phyloP scores from a whole-genome alignment of 1,140 invertebrate genomes.

The Rhagoletis pomonella region DNA sequence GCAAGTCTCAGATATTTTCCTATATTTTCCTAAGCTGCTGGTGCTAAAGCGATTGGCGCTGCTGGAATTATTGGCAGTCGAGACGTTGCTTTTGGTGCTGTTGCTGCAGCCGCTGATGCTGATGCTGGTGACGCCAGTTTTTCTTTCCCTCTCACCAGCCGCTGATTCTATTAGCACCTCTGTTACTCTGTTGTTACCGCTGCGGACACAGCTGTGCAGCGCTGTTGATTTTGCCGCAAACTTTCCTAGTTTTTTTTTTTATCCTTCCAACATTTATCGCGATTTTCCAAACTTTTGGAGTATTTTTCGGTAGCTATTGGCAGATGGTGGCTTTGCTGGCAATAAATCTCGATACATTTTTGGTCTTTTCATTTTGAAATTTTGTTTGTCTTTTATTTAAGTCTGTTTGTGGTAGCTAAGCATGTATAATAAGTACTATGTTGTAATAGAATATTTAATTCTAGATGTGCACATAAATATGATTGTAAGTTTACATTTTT shows the following conservation, averaged over 20 bases:
- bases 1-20: no score
- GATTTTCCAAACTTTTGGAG: neutral
- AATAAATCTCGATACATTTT: neutral
- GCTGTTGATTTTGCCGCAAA: neutral
- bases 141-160: neutral
- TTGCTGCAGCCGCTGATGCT: neutral
- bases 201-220: neutral
- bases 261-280: neutral
- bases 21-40: no score
- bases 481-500: no score
- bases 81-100: neutral
- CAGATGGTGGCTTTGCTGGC: neutral
- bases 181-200: neutral
- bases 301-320: neutral
- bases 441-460: no score
- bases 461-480: no score
- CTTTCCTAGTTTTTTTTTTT: neutral
- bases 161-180: conserved; percentile 14
- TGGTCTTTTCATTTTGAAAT: no score
- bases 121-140: neutral
- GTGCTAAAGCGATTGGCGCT: neutral
- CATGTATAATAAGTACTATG: no score
- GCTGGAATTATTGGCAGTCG: neutral
- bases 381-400: no score
- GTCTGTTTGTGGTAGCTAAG: no score